phyloP scores from a whole-genome alignment of 2,888 invertebrate species.

The Drosophila seclusa region DNA sequence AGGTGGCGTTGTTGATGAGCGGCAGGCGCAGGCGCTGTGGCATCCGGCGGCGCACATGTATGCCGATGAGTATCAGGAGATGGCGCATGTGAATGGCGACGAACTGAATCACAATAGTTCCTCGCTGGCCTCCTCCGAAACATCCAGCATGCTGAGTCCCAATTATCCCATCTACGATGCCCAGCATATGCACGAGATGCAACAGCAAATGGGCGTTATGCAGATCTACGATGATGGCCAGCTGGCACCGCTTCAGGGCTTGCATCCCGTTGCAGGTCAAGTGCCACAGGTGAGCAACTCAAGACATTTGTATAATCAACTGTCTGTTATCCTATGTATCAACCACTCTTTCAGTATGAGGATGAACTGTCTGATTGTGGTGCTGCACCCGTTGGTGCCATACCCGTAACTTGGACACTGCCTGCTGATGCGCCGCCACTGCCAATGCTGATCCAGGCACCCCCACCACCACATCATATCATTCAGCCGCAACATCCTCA shows the following conservation, averaged over 20 bases:
- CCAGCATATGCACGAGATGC: constrained; percentile 82
- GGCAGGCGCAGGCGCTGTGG: constrained; percentile 78
- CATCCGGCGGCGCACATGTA: constrained; percentile 80
- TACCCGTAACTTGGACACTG: constrained; percentile 70
- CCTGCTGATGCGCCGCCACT: constrained; percentile 49
- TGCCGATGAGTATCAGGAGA: constrained; percentile 80
- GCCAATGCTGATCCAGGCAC: constrained; percentile 57
- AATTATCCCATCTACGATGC: constrained; percentile 83
- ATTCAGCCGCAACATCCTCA: constrained; percentile 53
- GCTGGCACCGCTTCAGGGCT: constrained; percentile 63
- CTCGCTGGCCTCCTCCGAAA: constrained; percentile 82
- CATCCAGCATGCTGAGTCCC: constrained; percentile 84
- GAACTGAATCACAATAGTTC: constrained; percentile 83
- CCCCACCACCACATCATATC: constrained; percentile 65
- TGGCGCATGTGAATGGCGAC: constrained; percentile 67
- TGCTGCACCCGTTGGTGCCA: constrained; percentile 47
- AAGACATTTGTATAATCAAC: not conserved
- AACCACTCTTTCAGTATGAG: constrained; percentile 57
- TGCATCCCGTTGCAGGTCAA: constrained; percentile 65
- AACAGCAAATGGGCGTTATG: constrained; percentile 84
- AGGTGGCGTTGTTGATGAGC: constrained; percentile 71
- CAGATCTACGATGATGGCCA: constrained; percentile 83
- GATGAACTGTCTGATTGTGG: constrained; percentile 78
- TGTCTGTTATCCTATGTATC: not conserved
- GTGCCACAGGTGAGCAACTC: constrained; percentile 69